Base-by-base conservation (phyloP, 2,797 vertebrate species). In the Acrossocheilus wenchowensis region DNA sequence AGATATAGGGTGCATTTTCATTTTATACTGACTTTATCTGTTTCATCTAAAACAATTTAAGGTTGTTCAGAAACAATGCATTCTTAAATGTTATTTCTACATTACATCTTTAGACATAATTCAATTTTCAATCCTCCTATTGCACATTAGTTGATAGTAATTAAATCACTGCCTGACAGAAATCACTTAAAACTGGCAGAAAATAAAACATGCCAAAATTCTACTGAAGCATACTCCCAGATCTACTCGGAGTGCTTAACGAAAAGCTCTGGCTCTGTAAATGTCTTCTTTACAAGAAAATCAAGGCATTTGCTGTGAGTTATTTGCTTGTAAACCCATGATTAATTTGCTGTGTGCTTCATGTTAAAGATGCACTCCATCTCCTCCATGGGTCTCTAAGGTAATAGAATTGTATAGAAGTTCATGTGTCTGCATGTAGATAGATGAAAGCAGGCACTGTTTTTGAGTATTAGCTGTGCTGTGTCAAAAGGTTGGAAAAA, bases 391-490 rank as follows among this genome's bases (percentile, higher is more conserved):
- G 21, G 7, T 66, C 52, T 85, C 72, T 54, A 75, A 64, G 74
- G 83, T 83, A 80, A 89, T 72, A 79, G 68, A 43, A 90, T 91
- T 52, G 87, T 78, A 69, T 87, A 88, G 82, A 90, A 92, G 39
- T 84, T 88, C 57, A 87, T 78, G 83, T 66, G 21, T 78, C 41
- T 88, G 64, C 54, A 62, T 23, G 62, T 34, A 21, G 57, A 82
- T 26, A 77, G 81, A 68, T 72, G 50, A 68, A 79, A 85, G 69
- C 80, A 48, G 82, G 30, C 30, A 71, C 82, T 17, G 15, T 60
- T 62, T 80, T 60, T 34, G 0, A 14, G 21, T 26, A 74, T 45
- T 57, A 74, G 3, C n/a, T 21, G n/a, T 48, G 64, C 50, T n/a
- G 48, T 72, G 77, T 78, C 60, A 54, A 84, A 79, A 79, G 75